These are phyloP conservation scores for Arctocebus calabarensis DNA, from an alignment of 2,797 vertebrate species.

Conservation along the genomic window DNA sequence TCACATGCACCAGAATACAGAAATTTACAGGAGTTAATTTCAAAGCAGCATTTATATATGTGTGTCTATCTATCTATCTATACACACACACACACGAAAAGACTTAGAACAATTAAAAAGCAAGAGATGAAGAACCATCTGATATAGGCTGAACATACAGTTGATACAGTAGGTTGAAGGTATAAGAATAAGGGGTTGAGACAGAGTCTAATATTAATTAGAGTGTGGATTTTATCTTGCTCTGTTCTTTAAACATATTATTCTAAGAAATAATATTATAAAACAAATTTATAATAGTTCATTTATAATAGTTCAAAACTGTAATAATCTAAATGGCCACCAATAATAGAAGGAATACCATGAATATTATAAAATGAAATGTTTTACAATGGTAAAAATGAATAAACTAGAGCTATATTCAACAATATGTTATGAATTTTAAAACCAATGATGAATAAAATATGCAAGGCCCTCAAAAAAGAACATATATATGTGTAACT, in stretches of 20 bases:
- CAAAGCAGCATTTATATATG: neutral
- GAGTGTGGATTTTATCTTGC: neutral
- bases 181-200: no score
- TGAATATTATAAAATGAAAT: neutral
- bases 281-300: no score
- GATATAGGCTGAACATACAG: neutral
- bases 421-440: neutral
- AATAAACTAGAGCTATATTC: conserved; percentile 1
- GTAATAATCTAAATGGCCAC: neutral
- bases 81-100: neutral
- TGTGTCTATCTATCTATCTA: no score
- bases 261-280: no score
- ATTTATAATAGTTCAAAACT: neutral
- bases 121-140: neutral
- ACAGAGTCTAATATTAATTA: neutral
- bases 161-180: neutral
- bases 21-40: neutral
- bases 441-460: neutral
- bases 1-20: neutral
- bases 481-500: neutral
- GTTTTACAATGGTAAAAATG: neutral
- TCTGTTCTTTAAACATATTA: neutral
- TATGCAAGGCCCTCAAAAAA: neutral
- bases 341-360: neutral
- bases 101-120: neutral